Conservation (phyloP, 2,888 invertebrate species). For the Trissoscelio sp. region DNA sequence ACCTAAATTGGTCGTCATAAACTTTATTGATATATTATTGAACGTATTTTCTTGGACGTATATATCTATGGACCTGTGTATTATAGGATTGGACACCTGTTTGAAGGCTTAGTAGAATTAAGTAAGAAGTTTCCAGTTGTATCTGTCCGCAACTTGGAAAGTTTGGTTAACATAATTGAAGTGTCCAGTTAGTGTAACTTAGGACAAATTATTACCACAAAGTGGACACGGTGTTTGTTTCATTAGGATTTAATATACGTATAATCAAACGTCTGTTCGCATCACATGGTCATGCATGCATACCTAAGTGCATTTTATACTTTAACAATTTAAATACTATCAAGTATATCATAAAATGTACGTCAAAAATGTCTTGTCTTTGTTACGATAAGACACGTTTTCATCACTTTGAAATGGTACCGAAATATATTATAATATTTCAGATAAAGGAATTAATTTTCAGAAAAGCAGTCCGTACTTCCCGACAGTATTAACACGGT, state of each 20-base stretch:
- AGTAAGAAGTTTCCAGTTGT: slow-evolving; percentile 39
- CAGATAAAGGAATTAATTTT: slow-evolving; percentile 35
- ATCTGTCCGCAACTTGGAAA: slow-evolving; percentile 45
- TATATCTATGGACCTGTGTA: slow-evolving; percentile 6
- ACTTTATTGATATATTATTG: slow-evolving; percentile 27
- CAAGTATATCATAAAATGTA: too few relatives aligned
- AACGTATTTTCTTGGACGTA: slow-evolving; percentile 21
- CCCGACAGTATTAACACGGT: background rate
- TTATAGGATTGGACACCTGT: slow-evolving; percentile 25
- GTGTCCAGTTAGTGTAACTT: slow-evolving; percentile 25
- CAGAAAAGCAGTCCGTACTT: background rate
- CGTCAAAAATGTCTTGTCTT: too few relatives aligned
- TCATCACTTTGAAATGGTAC: background rate
- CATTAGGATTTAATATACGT: slow-evolving; percentile 25
- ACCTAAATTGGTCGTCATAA: background rate
- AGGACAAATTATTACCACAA: slow-evolving; percentile 34
- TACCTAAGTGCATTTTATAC: too few relatives aligned
- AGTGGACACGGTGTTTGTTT: slow-evolving; percentile 33
- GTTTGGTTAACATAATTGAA: slow-evolving; percentile 47
- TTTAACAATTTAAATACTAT: too few relatives aligned
- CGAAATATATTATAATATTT: background rate
- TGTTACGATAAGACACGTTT: background rate
- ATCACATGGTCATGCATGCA: background rate
- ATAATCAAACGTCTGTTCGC: slow-evolving; percentile 20
- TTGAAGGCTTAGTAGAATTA: slow-evolving; percentile 25